These are phyloP conservation scores for Halcyon leucocephala DNA, from an alignment of 2,797 vertebrate species.

Conservation along the genomic window DNA sequence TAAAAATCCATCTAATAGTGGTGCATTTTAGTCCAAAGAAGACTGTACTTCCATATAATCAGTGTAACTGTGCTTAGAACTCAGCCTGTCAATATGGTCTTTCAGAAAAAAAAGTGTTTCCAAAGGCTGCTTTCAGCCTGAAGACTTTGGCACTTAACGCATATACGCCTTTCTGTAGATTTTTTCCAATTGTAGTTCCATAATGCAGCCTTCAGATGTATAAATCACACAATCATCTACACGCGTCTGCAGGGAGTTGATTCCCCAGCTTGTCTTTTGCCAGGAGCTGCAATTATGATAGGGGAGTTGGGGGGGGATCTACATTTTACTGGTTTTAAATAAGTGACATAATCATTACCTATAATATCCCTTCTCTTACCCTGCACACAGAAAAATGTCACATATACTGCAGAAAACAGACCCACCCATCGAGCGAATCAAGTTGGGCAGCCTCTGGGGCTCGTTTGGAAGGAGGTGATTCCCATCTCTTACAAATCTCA, in stretches of 20 bases:
- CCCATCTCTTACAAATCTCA: not conserved
- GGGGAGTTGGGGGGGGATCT: not conserved
- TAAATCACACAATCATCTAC: not conserved
- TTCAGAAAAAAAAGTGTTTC: constrained; percentile 34
- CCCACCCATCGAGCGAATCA: not conserved
- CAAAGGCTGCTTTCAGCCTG: not conserved
- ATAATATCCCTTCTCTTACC: not conserved
- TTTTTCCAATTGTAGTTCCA: not conserved
- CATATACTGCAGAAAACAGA: not conserved
- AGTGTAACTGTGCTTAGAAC: constrained; percentile 48
- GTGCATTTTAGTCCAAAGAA: constrained; percentile 3
- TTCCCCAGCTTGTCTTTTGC: not conserved
- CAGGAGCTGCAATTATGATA: not conserved
- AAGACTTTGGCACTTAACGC: not conserved
- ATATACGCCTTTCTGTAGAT: not conserved
- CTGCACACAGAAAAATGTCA: not conserved
- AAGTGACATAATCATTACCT: not conserved
- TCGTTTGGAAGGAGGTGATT: not conserved
- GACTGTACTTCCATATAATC: constrained; percentile 45
- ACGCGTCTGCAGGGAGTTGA: not conserved
- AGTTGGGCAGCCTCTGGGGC: not conserved
- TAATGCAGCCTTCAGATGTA: not conserved
- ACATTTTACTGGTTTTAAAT: not conserved
- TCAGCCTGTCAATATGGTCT: constrained; percentile 42
- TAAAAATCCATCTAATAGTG: constrained; percentile 52